Percentiles rank a stretch among this genome's conserved stretches.
phyloP scores from a whole-genome alignment of 2,888 invertebrate species.

The Tetranychus piercei region DNA sequence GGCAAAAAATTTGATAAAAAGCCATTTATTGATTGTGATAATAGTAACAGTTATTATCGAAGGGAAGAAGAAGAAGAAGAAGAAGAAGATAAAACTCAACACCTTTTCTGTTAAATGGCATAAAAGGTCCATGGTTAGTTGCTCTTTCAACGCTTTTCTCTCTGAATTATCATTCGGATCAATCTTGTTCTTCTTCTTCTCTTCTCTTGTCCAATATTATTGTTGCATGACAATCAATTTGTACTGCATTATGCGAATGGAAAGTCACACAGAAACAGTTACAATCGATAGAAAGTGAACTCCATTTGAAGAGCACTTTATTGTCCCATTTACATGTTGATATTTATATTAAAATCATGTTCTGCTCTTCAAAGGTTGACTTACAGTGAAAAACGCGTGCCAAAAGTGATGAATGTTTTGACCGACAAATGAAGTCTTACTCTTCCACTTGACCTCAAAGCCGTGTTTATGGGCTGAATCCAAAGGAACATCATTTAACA shows the following conservation, averaged over 20 bases:
- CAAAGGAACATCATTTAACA: too few species aligned
- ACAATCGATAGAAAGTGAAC: not conserved
- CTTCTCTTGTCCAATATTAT: not conserved
- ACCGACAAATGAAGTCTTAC: not conserved
- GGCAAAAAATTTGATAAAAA: not conserved
- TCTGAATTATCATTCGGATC: not conserved
- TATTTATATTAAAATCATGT: not conserved
- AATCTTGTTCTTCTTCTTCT: not conserved
- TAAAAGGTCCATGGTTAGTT: not conserved
- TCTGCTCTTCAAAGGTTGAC: not conserved
- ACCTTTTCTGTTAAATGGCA: not conserved
- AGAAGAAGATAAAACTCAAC: not conserved
- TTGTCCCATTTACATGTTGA: not conserved
- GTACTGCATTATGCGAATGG: not conserved
- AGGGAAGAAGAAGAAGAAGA: not conserved
- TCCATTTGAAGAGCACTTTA: not conserved
- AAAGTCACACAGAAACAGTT: not conserved
- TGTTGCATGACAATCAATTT: not conserved
- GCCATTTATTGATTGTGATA: not conserved
- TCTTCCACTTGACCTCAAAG: not conserved
- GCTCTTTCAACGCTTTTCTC: not conserved
- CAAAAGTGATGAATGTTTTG: not conserved
- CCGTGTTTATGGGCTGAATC: too few species aligned
- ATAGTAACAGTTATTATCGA: not conserved
- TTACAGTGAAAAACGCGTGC: not conserved